Conservation (phyloP, 2,888 invertebrate species). For the Drosophila macrospina region DNA sequence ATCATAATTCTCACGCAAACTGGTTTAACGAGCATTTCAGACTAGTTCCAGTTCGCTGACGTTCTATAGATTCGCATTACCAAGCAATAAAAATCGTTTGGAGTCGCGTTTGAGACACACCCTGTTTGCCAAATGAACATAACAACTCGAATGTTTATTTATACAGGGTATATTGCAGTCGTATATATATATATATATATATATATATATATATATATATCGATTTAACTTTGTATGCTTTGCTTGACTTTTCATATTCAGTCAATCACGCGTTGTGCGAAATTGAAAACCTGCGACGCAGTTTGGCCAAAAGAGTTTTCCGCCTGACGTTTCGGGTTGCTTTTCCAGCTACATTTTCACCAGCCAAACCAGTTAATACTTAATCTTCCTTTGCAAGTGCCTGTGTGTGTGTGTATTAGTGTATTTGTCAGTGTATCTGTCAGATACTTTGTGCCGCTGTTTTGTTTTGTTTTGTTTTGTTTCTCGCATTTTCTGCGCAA, state of each 20-base stretch:
- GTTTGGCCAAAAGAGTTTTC: constrained; percentile 62
- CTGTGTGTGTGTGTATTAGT: constrained; percentile 2
- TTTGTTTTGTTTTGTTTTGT: constrained; percentile 40
- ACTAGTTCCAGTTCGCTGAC: constrained; percentile 39
- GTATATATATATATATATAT: not conserved
- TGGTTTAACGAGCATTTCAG: constrained; percentile 43
- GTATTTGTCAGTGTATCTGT: constrained; percentile 30
- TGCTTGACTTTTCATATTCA: constrained; percentile 22
- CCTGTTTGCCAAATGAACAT: not conserved
- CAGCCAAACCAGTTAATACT: constrained; percentile 44
- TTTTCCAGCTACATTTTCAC: constrained; percentile 57
- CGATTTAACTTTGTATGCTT: not conserved
- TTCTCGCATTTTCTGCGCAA: constrained; percentile 52
- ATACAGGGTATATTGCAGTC: constrained; percentile 25
- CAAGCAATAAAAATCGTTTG: not conserved
- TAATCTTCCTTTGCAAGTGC: constrained; percentile 4
- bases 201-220: too few species aligned
- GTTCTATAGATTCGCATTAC: constrained; percentile 14
- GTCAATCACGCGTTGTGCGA: constrained; percentile 53
- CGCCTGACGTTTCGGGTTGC: constrained; percentile 48
- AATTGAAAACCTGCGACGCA: constrained; percentile 63
- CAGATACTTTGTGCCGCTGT: constrained; percentile 38
- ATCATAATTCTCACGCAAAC: constrained; percentile 40
- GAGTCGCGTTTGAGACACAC: constrained; percentile 18
- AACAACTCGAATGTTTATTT: not conserved